Base-by-base conservation (phyloP, 2,888 invertebrate genomes). In the Agonopterix subpropinquella region DNA sequence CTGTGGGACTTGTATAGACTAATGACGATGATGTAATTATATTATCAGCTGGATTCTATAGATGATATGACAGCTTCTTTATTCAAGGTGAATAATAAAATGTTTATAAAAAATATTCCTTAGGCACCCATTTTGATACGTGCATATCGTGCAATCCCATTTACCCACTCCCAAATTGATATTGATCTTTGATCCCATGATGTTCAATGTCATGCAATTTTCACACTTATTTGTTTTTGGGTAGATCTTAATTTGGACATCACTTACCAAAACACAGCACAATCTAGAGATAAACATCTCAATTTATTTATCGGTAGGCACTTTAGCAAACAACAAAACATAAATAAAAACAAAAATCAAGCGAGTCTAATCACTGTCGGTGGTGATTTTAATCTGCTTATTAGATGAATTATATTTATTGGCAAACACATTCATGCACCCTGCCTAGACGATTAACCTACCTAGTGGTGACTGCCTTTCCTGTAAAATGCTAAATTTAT, bases 341-440 rank as follows among this genome's bases (percentile, higher is more conserved):
- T 62, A 67, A 63, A 56, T 53, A 57, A 72, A 67, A 61, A 63
- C 68, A 66, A 69, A 65, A 63, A 67, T 59, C 62, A 77, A 82
- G 75, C 77, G 65, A 60, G 64, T 67, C 61, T 64, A 62, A 67
- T 73, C 74, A 77, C 70, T 63, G 71, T 68, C 73, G 59, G 60
- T 62, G 65, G 72, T 73, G 73, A 73, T 60, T 73, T 69, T 57
- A 52, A 61, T 66, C 61, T 61, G 64, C 59, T 66, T 59, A 61
- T 63, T 64, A 59, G 59, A 70, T 61, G 61, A 53, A 71, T 59
- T 70, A 75, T 77, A 81, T 84, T 86, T 87, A 87, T 87, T 87
- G 87, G 86, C 86, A 87, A 87, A 87, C 80, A 87, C 86, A 82
- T 83, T 81, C 83, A 86, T 84, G 86, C 86, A 71, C 58, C 58